Evolutionary conservation across 2,888 invertebrate species (phyloP).

Genomic region (Cactoblastis cactorum): DNA sequence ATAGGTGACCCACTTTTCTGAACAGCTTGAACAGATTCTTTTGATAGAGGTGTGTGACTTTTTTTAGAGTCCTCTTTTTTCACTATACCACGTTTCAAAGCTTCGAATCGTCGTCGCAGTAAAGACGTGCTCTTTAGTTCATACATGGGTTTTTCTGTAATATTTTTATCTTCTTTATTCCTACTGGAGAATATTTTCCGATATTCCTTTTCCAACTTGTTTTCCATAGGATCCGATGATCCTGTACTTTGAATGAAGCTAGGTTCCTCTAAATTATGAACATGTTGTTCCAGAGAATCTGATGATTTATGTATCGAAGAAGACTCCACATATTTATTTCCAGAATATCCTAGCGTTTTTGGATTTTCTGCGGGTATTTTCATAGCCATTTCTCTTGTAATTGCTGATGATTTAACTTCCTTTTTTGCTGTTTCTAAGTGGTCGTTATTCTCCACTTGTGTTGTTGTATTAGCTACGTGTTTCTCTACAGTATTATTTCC

Average conservation of each 20-base stretch:
- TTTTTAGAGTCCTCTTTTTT: constrained; percentile 46
- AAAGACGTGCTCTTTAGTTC: constrained; percentile 48
- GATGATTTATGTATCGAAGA: constrained; percentile 34
- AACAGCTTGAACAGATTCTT: constrained; percentile 31
- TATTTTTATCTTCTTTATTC: constrained; percentile 35
- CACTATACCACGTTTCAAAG: constrained; percentile 41
- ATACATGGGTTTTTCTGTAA: constrained; percentile 29
- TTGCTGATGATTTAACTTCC: background rate
- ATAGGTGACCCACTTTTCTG: constrained; percentile 23
- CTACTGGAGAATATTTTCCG: constrained; percentile 46
- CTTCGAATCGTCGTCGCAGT: constrained; percentile 52
- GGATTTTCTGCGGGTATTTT: background rate
- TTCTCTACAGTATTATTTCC: constrained; percentile 35
- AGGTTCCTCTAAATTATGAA: constrained; percentile 55
- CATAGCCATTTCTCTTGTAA: background rate
- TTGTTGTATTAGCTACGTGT: constrained; percentile 30
- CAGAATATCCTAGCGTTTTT: background rate
- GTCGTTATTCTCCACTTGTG: constrained; percentile 34
- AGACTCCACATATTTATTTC: constrained; percentile 22
- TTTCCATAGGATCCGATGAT: constrained; percentile 48
- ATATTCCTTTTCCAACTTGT: constrained; percentile 58
- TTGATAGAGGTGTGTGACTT: constrained; percentile 23
- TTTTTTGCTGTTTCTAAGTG: background rate
- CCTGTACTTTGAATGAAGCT: constrained; percentile 24
- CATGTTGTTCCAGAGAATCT: constrained; percentile 55